Percentiles rank a stretch among this genome's conserved stretches.
Conservation (phyloP, 2,797 vertebrate species). For the Paedocypris micromegethes region DNA sequence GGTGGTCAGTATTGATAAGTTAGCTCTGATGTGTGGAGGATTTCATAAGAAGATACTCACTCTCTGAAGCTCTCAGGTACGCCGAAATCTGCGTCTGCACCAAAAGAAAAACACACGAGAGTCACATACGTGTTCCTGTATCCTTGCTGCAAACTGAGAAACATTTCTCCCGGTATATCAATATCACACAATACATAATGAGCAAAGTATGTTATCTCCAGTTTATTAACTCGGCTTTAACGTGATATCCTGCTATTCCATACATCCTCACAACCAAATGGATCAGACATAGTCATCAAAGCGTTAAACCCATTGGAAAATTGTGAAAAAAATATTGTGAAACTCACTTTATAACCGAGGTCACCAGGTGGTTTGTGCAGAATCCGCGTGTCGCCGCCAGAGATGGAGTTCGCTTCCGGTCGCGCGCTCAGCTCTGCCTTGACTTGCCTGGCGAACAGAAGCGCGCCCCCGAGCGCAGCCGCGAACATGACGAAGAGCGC, state of each 20-base stretch:
- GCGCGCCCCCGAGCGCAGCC: constrained; percentile 20
- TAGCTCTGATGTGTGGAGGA: neutral
- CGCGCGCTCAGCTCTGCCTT: neutral
- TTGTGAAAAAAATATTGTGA: no score
- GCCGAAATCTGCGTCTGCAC: constrained; percentile 35
- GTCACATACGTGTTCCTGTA: neutral
- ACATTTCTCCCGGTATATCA: neutral
- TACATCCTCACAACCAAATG: no score
- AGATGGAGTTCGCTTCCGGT: no score
- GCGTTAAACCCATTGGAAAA: no score
- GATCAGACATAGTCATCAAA: no score
- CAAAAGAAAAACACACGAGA: neutral
- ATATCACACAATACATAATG: no score
- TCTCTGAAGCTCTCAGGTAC: neutral
- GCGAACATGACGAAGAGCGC: constrained; percentile 51
- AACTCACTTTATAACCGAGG: neutral
- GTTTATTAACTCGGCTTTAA: no score
- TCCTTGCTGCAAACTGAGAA: neutral
- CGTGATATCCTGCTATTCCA: no score
- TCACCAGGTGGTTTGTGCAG: no score
- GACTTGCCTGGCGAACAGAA: constrained; percentile 1
- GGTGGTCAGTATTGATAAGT: neutral
- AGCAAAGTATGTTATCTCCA: no score
- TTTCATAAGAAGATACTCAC: constrained; percentile 30
- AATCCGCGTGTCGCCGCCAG: no score